Evolutionary conservation across 1,140 invertebrate species (phyloP), one percentile per base, ranked within the genome.

Genomic region (Lysiphlebus fabarum): DNA sequence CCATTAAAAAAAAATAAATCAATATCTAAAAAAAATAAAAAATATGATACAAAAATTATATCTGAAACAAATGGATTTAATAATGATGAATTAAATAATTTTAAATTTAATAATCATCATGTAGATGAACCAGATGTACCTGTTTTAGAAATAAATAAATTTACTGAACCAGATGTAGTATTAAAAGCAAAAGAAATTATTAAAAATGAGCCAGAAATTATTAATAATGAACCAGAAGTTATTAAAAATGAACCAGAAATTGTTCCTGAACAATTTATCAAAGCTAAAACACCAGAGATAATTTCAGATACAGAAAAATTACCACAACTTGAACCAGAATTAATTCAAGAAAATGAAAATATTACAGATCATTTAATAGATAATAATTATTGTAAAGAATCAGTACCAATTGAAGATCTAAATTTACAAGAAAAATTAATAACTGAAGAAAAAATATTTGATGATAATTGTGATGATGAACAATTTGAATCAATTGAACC

Each of bases 251-350:
- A 65, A 44, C 50, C 56, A 6, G 56, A 62, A 58, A 41, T 44
- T 8, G 65, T 65, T 63, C 12, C 59, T 33, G 67, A 69, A 61
- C 53, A 17, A 17, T 17, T 17, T 17, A 17, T 17, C 56, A 2
- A 61, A 57, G 26, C 48, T 50, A 41, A 60, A 66, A 56, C 53
- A 61, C 5, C 53, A 5, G 43, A 58, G 56, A 14, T 17, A 4
- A 34, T n/a, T n/a, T 7, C 54, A 47, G 36, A 34, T 4, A 6
- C n/a, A 37, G 49, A n/a, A 38, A 37, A n/a, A 10, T 7, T 65
- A 62, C 8, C 58, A 45, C 66, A 70, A 62, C 53, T 54, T 1
- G 62, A 57, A 38, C 44, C 55, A 37, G 61, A 67, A 56, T 45
- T 58, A 11, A 14, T 48, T 7, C 26, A 14, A 2, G 53, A 44